Base-by-base conservation (phyloP, 2,113 vertebrate species). In the Cryptotis parvus region DNA sequence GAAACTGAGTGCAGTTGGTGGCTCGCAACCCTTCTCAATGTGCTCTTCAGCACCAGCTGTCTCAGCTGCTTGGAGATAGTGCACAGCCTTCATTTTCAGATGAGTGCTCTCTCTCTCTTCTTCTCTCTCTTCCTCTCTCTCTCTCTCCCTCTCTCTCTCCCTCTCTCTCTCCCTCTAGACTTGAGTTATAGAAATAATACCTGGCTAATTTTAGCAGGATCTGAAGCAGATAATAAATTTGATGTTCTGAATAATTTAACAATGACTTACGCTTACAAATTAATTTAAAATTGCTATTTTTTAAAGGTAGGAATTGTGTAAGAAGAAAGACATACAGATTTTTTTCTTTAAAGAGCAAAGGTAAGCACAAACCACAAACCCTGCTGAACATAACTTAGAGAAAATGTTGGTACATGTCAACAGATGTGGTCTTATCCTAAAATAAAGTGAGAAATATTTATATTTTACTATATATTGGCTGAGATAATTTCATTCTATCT, bases 11-110 rank as follows among this genome's bases (percentile, higher is more conserved):
- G 6, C 0, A 0, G 1, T 33, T 22, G 12, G 0, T 8, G 24
- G 26, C 6, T 14, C 16, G 1, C 41, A 9, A 72, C 43, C 24
- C 27, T 55, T 43, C 45, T 29, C 14, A 55, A 3, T 1, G 3
- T 4, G 7, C 33, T 35, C 12, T 16, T 9, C 27, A 4, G 10
- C 3, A 10, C 22, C 1, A 1, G 12, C 8, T 6, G 0, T 9
- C 76, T 16, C 3, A 1, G 3, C n/a, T 8, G 14, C n/a, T 16
- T 7, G 31, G 35, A 52, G 7, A 10, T 58, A 1, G 14, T 3
- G 27, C 0, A 3, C 0, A 27, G 27, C 2, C 0, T 7, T 16
- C 39, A 8, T 9, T 31, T 24, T 0, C 1, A 74, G 2, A 65
- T 65, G 26, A 31, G 10, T 12, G 29, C 63, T 65, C 27, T 65